A percentile compares a stretch with the other conserved stretches of the same genome.
These are phyloP conservation scores for Lethrus apterus DNA, from an alignment of 1,140 invertebrate genomes.

Conservation along the genomic window DNA sequence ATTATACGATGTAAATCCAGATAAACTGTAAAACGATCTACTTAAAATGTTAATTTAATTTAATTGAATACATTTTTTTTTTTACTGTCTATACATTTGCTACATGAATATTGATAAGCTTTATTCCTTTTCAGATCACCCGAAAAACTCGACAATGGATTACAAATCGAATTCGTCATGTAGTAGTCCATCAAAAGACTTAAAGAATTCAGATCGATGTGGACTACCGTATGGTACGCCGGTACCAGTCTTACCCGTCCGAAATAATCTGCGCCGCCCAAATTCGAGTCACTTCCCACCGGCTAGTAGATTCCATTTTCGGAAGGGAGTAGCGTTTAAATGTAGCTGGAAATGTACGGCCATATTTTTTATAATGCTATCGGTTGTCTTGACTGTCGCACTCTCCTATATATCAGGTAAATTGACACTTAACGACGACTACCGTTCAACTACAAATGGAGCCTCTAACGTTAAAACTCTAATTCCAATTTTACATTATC, in stretches of 20 bases:
- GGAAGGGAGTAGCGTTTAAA: constrained; percentile 75
- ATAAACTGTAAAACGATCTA: too few species aligned
- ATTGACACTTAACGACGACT: too few species aligned
- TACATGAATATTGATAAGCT: not conserved
- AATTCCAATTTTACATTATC: too few species aligned
- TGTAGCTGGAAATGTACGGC: constrained; percentile 89
- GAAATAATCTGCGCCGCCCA: constrained; percentile 59
- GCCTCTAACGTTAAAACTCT: too few species aligned
- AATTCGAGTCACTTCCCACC: constrained; percentile 57
- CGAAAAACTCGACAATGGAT: constrained; percentile 80
- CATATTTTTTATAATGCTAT: constrained; percentile 74
- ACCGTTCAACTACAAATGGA: too few species aligned
- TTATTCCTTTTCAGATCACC: constrained; percentile 60
- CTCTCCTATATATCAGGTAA: constrained; percentile 84
- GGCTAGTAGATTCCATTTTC: constrained; percentile 71
- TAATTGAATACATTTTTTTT: too few species aligned
- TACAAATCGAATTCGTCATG: constrained; percentile 79
- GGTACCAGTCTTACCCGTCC: constrained; percentile 64
- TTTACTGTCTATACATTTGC: too few species aligned
- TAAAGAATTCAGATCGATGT: constrained; percentile 65
- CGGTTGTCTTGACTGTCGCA: constrained; percentile 70
- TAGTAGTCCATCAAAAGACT: constrained; percentile 67
- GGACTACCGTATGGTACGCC: constrained; percentile 56
- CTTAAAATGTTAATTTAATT: too few species aligned
- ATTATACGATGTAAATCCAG: too few species aligned